phyloP scores from a whole-genome alignment of 2,888 invertebrate genomes.

The Tholera decimalis region DNA sequence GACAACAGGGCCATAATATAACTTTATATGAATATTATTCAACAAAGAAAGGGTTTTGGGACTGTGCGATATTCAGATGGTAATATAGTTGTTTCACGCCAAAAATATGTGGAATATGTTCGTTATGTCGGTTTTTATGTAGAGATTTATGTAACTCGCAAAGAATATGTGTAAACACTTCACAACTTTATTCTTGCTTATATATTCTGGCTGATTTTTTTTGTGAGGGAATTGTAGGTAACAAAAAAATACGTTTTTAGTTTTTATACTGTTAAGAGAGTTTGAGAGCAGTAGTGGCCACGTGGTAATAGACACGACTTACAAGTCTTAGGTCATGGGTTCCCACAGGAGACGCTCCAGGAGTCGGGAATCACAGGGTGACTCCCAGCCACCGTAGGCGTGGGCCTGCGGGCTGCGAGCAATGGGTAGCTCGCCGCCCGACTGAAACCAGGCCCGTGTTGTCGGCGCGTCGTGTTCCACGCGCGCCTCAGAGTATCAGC shows the following conservation, averaged over 20 bases:
- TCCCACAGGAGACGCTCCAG: too few relatives aligned
- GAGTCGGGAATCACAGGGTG: too few relatives aligned
- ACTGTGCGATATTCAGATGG: constrained; percentile 43
- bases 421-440: too few relatives aligned
- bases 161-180: constrained; percentile 46
- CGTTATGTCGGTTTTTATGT: constrained; percentile 33
- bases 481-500: too few relatives aligned
- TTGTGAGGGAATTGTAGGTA: not conserved
- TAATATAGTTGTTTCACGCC: constrained; percentile 51
- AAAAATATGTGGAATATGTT: constrained; percentile 39
- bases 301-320: too few relatives aligned
- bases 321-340: too few relatives aligned
- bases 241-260: not conserved
- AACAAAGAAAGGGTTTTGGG: constrained; percentile 43
- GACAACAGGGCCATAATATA: constrained; percentile 43
- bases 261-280: too few relatives aligned
- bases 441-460: too few relatives aligned
- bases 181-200: constrained; percentile 17
- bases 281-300: too few relatives aligned
- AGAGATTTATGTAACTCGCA: constrained; percentile 48
- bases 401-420: too few relatives aligned
- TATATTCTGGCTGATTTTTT: not conserved
- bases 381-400: too few relatives aligned
- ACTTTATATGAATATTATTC: constrained; percentile 56
- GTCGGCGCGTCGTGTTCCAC: too few relatives aligned